These are phyloP conservation scores for Epistrophe grossulariae DNA, from an alignment of 2,888 invertebrate genomes.

Conservation along the genomic window DNA sequence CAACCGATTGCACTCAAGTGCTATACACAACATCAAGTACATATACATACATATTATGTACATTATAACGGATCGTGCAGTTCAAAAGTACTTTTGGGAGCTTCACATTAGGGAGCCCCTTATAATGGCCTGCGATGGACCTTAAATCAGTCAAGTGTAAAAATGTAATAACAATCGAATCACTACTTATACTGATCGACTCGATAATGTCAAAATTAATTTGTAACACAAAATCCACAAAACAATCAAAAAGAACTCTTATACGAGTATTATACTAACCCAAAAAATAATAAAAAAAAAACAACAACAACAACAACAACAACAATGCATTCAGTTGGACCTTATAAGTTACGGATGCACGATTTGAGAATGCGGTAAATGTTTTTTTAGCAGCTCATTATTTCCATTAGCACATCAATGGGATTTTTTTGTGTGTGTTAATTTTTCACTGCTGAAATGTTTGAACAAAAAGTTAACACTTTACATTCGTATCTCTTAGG, in stretches of 20 bases:
- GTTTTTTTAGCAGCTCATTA: slow-evolving; percentile 72
- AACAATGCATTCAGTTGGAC: background rate
- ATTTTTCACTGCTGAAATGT: slow-evolving; percentile 40
- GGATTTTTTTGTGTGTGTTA: slow-evolving; percentile 14
- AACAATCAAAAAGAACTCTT: slow-evolving; percentile 45
- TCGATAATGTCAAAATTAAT: slow-evolving; percentile 75
- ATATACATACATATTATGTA: background rate
- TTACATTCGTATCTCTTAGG: background rate
- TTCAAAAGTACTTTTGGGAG: slow-evolving; percentile 54
- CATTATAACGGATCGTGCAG: slow-evolving; percentile 64
- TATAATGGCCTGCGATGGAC: background rate
- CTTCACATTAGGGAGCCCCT: slow-evolving; percentile 41
- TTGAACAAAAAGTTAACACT: slow-evolving; percentile 64
- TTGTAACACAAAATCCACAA: slow-evolving; percentile 68
- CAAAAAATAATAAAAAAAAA: background rate
- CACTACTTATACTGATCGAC: slow-evolving; percentile 58
- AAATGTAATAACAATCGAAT: slow-evolving; percentile 68
- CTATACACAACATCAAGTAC: slow-evolving; percentile 30
- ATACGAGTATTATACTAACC: background rate
- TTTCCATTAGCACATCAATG: slow-evolving; percentile 69
- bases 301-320: background rate
- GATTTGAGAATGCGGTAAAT: slow-evolving; percentile 58
- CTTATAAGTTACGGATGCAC: slow-evolving; percentile 45
- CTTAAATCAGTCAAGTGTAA: slow-evolving; percentile 64
- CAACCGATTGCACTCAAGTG: slow-evolving; percentile 59